phyloP scores from a whole-genome alignment of 2,888 invertebrate species.

The Microctonus hyperodae region DNA sequence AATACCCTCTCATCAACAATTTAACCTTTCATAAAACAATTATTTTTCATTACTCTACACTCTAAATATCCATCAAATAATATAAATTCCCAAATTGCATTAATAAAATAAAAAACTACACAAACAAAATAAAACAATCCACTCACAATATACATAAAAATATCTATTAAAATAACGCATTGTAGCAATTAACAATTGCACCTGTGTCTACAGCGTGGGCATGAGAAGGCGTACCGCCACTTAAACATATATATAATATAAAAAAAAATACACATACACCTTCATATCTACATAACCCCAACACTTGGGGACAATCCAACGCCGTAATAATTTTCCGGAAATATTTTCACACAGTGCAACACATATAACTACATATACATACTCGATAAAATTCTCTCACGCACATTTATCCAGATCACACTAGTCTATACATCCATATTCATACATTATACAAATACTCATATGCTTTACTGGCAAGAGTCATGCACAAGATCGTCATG shows the following conservation, averaged over 20 bases:
- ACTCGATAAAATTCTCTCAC: slow-evolving; percentile 38
- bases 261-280: too few relatives aligned
- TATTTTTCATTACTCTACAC: too few relatives aligned
- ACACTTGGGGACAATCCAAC: not conserved
- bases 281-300: too few relatives aligned
- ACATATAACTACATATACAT: too few relatives aligned
- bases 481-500: not conserved
- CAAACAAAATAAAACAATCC: not conserved
- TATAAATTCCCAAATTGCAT: too few relatives aligned
- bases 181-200: not conserved
- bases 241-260: not conserved
- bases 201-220: not conserved
- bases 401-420: slow-evolving; percentile 32
- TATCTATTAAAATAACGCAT: not conserved
- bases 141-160: not conserved
- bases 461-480: too few relatives aligned
- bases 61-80: too few relatives aligned
- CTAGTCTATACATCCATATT: slow-evolving; percentile 15
- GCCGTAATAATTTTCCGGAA: not conserved
- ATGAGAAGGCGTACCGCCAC: not conserved
- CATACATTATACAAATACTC: too few relatives aligned
- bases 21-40: too few relatives aligned
- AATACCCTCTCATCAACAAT: too few relatives aligned
- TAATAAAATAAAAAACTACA: too few relatives aligned
- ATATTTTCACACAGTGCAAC: slow-evolving; percentile 20